Percentiles rank a stretch among this genome's conserved stretches.
phyloP scores from a whole-genome alignment of 2,113 vertebrate species.

The Stercorarius parasiticus region DNA sequence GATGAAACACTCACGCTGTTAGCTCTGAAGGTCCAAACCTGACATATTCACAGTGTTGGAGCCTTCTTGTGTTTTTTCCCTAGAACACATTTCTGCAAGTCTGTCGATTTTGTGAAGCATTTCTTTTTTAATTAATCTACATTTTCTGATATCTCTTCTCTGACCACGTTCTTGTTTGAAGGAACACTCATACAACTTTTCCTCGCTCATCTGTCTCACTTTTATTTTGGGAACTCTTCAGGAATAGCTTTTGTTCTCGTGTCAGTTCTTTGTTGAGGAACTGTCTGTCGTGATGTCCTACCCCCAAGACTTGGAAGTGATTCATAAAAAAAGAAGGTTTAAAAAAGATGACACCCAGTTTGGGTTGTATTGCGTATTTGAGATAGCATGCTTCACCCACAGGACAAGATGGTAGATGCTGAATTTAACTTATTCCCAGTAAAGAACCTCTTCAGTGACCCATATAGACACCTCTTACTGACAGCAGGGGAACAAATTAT shows the following conservation, averaged over 20 bases:
- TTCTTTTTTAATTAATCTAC: not conserved
- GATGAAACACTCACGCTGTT: not conserved
- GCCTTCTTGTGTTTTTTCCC: not conserved
- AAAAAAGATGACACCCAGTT: slow-evolving; percentile 51
- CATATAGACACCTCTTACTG: slow-evolving; percentile 53
- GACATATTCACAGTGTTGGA: not conserved
- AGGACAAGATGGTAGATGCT: slow-evolving; percentile 61
- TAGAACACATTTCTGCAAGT: not conserved
- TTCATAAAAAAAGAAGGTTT: slow-evolving; percentile 53
- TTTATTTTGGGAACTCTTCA: slow-evolving; percentile 59
- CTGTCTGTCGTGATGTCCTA: slow-evolving; percentile 42
- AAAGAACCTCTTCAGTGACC: slow-evolving; percentile 46
- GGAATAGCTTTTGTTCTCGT: slow-evolving; percentile 64
- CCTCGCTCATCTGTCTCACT: slow-evolving; percentile 42
- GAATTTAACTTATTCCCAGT: slow-evolving; percentile 62
- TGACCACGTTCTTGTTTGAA: slow-evolving; percentile 31
- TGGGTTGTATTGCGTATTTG: slow-evolving; percentile 40
- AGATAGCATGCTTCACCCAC: slow-evolving; percentile 53
- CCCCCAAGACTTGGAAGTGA: slow-evolving; percentile 20
- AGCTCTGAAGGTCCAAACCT: not conserved
- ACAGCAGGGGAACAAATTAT: slow-evolving; percentile 32
- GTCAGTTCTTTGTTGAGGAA: slow-evolving; percentile 59
- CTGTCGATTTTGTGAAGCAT: not conserved
- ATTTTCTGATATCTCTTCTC: slow-evolving; percentile 13
- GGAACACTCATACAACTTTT: slow-evolving; percentile 37